These are phyloP conservation scores for Semotilus atromaculatus DNA, from an alignment of 2,797 vertebrate species.

Conservation along the genomic window DNA sequence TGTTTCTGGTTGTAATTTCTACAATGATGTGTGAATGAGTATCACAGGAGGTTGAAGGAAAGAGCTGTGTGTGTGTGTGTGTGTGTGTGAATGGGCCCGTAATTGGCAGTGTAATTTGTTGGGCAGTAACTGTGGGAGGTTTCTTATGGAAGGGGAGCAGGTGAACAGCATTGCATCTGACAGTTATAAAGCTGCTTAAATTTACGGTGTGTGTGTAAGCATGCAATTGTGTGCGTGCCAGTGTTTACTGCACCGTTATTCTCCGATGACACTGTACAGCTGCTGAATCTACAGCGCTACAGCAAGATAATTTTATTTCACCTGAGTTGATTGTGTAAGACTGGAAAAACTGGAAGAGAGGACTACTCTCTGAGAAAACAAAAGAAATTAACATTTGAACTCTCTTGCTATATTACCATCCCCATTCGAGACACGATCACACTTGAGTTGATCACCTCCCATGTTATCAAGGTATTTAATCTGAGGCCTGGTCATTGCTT, in stretches of 20 bases:
- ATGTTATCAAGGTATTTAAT: no score
- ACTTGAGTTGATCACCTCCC: no score
- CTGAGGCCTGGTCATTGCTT: no score
- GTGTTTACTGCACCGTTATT: constrained; percentile 7
- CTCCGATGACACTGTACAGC: neutral
- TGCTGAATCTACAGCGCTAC: neutral
- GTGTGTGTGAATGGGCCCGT: constrained; percentile 61
- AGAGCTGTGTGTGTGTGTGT: constrained; percentile 54
- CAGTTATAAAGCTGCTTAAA: constrained; percentile 76
- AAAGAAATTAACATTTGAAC: no score
- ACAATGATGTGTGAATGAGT: constrained; percentile 60
- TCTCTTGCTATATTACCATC: no score
- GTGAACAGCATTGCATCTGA: constrained; percentile 77
- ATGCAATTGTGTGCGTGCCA: constrained; percentile 11
- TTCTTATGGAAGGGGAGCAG: constrained; percentile 71
- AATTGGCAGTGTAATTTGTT: constrained; percentile 80
- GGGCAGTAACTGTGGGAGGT: constrained; percentile 74
- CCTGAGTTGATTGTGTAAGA: neutral
- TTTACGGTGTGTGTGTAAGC: constrained; percentile 61
- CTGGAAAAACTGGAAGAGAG: no score
- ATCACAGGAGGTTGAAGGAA: constrained; percentile 43
- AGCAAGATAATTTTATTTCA: neutral
- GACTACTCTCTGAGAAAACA: no score
- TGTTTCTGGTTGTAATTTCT: neutral
- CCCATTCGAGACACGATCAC: no score